These are phyloP conservation scores for Halictus quadricinctus DNA, from an alignment of 2,888 invertebrate species.

Conservation along the genomic window DNA sequence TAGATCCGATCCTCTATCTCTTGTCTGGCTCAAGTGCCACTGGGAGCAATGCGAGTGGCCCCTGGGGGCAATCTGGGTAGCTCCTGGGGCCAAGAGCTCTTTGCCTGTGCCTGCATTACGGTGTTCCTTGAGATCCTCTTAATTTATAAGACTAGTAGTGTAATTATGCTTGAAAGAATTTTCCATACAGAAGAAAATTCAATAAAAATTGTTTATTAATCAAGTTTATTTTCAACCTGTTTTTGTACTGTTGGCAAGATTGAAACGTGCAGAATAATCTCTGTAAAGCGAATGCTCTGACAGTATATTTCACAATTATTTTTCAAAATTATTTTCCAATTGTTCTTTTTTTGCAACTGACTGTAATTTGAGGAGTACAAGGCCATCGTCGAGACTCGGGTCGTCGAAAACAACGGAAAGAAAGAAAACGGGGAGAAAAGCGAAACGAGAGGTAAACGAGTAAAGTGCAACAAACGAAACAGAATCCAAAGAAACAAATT, in stretches of 20 bases:
- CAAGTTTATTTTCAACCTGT: too few species aligned
- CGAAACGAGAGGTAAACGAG: slow-evolving; percentile 13
- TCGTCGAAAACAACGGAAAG: not conserved
- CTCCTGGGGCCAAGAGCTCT: not conserved
- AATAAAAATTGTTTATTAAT: not conserved
- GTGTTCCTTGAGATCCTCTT: not conserved
- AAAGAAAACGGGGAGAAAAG: slow-evolving; percentile 8
- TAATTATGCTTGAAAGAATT: not conserved
- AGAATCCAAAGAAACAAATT: slow-evolving; percentile 27
- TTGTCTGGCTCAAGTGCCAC: not conserved
- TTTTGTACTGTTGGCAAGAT: not conserved
- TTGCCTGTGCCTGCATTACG: not conserved
- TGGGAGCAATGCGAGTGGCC: not conserved
- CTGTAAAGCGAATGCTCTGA: not conserved
- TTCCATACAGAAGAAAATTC: accelerated
- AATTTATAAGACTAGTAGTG: not conserved
- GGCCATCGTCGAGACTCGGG: slow-evolving; percentile 14
- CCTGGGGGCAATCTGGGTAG: not conserved
- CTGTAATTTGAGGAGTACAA: not conserved
- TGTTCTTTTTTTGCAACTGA: not conserved
- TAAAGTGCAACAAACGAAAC: slow-evolving; percentile 25
- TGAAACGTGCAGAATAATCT: not conserved
- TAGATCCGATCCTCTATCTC: too few species aligned
- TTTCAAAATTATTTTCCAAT: not conserved
- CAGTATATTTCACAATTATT: not conserved